phyloP scores from a whole-genome alignment of 2,113 vertebrate genomes.

The Atlantisia rogersi region DNA sequence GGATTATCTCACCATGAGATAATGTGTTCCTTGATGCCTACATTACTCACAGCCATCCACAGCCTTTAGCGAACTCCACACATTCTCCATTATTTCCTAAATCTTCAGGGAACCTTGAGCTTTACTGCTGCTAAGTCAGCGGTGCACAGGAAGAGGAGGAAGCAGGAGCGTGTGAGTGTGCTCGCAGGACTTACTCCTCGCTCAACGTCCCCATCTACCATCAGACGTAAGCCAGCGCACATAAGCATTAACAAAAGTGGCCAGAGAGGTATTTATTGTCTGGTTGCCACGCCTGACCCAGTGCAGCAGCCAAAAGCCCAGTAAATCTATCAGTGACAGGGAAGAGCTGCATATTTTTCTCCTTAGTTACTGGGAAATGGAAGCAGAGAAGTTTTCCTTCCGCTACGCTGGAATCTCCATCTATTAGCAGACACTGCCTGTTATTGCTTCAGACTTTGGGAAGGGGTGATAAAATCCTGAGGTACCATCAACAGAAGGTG shows the following conservation, averaged over 20 bases:
- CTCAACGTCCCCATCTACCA: not conserved
- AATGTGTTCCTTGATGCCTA: conserved; percentile 33
- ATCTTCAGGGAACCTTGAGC: not conserved
- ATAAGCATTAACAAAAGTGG: rapidly evolving
- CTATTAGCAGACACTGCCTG: not conserved
- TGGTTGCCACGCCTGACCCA: not conserved
- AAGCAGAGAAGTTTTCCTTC: rapidly evolving
- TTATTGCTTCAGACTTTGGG: not conserved
- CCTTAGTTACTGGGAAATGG: rapidly evolving
- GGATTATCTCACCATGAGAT: conserved; percentile 20
- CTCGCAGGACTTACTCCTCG: not conserved
- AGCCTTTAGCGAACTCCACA: not conserved
- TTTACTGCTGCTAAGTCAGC: not conserved
- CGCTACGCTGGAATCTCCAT: not conserved
- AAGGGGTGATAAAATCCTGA: too few relatives aligned
- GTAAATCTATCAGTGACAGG: rapidly evolving
- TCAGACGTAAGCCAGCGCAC: rapidly evolving
- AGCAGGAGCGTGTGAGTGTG: rapidly evolving
- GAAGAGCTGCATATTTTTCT: rapidly evolving
- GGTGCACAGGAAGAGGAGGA: not conserved
- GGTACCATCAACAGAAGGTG: not conserved
- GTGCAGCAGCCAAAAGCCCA: not conserved
- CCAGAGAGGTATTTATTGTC: not conserved
- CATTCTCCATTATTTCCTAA: not conserved
- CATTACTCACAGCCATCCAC: not conserved